Conservation (phyloP, 2,888 invertebrate species). For the Rhodophaea formosa region DNA sequence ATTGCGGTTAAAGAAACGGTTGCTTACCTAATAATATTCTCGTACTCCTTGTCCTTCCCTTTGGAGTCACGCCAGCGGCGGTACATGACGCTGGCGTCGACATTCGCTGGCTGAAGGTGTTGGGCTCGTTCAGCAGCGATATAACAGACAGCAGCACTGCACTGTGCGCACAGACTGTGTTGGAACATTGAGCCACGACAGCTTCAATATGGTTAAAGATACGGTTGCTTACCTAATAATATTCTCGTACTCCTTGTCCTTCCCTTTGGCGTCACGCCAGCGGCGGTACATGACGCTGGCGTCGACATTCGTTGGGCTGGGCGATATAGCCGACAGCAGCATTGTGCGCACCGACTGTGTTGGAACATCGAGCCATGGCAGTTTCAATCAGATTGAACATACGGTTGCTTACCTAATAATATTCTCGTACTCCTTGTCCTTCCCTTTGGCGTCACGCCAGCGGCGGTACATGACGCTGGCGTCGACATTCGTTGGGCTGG, state of each 20-base stretch:
- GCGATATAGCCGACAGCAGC: slow-evolving; percentile 97
- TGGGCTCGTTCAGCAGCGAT: slow-evolving; percentile 98
- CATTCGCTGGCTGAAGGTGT: slow-evolving; percentile 99
- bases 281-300: slow-evolving; percentile 99
- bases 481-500: slow-evolving; percentile 99
- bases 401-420: slow-evolving; percentile 94
- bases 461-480: slow-evolving; percentile 99
- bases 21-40: slow-evolving; percentile 95
- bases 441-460: slow-evolving; percentile 98
- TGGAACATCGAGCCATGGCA: no score
- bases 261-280: slow-evolving; percentile 98
- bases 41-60: slow-evolving; percentile 99
- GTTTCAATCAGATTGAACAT: no score
- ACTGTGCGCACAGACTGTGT: slow-evolving; percentile 99
- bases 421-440: slow-evolving; percentile 99
- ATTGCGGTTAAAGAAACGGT: no score
- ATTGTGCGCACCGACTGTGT: slow-evolving; percentile 99
- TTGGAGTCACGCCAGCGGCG: slow-evolving; percentile 99
- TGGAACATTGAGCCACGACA: no score
- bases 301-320: slow-evolving; percentile 99
- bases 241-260: slow-evolving; percentile 99
- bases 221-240: slow-evolving; percentile 93
- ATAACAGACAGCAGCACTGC: slow-evolving; percentile 98
- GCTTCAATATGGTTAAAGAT: no score
- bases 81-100: slow-evolving; percentile 99